Percentiles rank a stretch among this genome's conserved stretches.
Conservation (phyloP, 2,888 invertebrate species). For the Nemotelus pantherinus region DNA sequence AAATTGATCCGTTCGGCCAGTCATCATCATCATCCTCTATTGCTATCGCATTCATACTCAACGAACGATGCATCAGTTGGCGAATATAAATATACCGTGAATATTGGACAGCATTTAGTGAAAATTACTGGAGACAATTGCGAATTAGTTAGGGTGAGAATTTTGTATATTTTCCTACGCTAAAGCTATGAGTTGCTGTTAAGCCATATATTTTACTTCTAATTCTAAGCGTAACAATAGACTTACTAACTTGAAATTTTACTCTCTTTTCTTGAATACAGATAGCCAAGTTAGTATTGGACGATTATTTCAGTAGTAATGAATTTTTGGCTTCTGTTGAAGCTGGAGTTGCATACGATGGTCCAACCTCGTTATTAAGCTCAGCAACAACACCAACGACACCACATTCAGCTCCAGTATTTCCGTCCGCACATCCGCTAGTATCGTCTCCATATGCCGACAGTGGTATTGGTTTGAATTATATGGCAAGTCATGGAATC, state of each 20-base stretch:
- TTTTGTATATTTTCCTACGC: not conserved
- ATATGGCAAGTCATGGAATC: slow-evolving; percentile 57
- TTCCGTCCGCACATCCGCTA: slow-evolving; percentile 53
- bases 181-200: not conserved
- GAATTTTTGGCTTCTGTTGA: slow-evolving; percentile 64
- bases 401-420: slow-evolving; percentile 55
- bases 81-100: slow-evolving; percentile 90
- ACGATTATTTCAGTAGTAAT: slow-evolving; percentile 78
- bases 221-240: not conserved
- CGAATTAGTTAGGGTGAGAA: slow-evolving; percentile 82
- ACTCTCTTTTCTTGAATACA: slow-evolving; percentile 57
- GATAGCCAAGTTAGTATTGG: slow-evolving; percentile 88
- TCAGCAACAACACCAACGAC: slow-evolving; percentile 62
- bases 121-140: slow-evolving; percentile 87
- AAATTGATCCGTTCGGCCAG: slow-evolving; percentile 21
- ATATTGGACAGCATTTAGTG: slow-evolving; percentile 82
- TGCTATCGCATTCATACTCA: slow-evolving; percentile 80
- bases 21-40: slow-evolving; percentile 50
- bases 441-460: slow-evolving; percentile 59
- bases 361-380: slow-evolving; percentile 60
- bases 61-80: slow-evolving; percentile 85
- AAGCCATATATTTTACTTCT: not conserved
- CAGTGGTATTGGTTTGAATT: slow-evolving; percentile 64
- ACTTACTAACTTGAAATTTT: not conserved
- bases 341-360: slow-evolving; percentile 63